These are phyloP conservation scores for Mactromeris polynyma DNA, from an alignment of 2,888 invertebrate species.

Conservation along the genomic window DNA sequence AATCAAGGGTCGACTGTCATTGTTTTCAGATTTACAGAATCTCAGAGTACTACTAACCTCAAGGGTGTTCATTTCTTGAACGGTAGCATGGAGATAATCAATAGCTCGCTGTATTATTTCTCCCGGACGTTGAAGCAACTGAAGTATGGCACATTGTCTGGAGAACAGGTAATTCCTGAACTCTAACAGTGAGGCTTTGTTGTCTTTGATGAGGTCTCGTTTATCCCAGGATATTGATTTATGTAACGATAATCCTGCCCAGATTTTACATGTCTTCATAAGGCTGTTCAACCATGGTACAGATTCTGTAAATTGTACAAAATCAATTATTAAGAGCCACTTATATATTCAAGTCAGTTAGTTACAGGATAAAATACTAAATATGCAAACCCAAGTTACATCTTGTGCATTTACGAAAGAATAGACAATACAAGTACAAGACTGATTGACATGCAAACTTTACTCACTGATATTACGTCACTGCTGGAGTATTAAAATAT, in stretches of 20 bases:
- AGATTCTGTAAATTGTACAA: slow-evolving; percentile 89
- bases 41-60: slow-evolving; percentile 88
- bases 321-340: too few species aligned
- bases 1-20: too few species aligned
- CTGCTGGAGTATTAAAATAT: too few species aligned
- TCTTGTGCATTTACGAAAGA: too few species aligned
- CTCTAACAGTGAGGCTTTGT: slow-evolving; percentile 93
- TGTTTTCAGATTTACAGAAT: too few species aligned
- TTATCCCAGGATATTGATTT: slow-evolving; percentile 84
- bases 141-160: slow-evolving; percentile 94
- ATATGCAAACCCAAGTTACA: too few species aligned
- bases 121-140: slow-evolving; percentile 90
- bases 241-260: slow-evolving; percentile 92
- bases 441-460: too few species aligned
- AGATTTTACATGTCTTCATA: slow-evolving; percentile 92
- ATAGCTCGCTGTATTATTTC: slow-evolving; percentile 96
- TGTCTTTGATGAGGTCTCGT: slow-evolving; percentile 86
- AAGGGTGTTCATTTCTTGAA: slow-evolving; percentile 94
- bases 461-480: too few species aligned
- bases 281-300: slow-evolving; percentile 95
- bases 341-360: too few species aligned
- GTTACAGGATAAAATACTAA: too few species aligned
- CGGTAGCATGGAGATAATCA: slow-evolving; percentile 95
- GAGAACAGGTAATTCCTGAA: slow-evolving; percentile 97
- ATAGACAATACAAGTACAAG: too few species aligned